phyloP scores from a whole-genome alignment of 2,113 vertebrate genomes.

The Hiodon alosoides region DNA sequence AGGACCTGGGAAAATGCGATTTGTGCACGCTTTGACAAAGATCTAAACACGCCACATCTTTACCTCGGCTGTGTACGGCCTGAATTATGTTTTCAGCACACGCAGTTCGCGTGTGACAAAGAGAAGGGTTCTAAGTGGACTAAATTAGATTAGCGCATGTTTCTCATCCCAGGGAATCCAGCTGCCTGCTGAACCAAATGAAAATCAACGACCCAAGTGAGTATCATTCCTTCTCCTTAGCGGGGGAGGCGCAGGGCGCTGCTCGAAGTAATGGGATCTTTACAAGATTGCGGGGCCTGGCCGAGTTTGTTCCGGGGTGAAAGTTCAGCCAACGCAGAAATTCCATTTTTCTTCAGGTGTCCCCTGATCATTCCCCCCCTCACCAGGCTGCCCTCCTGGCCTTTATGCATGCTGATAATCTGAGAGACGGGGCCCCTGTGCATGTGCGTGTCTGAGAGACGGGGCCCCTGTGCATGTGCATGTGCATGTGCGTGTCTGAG shows the following conservation, averaged over 20 bases:
- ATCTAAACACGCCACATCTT: not conserved
- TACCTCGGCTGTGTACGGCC: not conserved
- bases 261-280: conserved; percentile 5
- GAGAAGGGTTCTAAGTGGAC: not conserved
- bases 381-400: not conserved
- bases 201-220: not conserved
- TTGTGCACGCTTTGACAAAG: not conserved
- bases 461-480: not conserved
- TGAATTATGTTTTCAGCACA: not conserved
- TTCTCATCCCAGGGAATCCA: not conserved
- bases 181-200: not conserved
- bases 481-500: not conserved
- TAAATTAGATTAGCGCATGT: not conserved
- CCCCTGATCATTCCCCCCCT: not conserved
- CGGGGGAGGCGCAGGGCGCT: not conserved
- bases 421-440: too few species aligned
- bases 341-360: not conserved
- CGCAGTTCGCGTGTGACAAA: not conserved
- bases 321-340: not conserved
- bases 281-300: not conserved
- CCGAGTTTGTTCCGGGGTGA: not conserved
- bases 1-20: not conserved
- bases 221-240: not conserved
- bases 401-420: not conserved
- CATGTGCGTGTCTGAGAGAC: too few species aligned